Base-by-base conservation (phyloP, 2,888 invertebrate species). In the Strigamia transsilvanica region DNA sequence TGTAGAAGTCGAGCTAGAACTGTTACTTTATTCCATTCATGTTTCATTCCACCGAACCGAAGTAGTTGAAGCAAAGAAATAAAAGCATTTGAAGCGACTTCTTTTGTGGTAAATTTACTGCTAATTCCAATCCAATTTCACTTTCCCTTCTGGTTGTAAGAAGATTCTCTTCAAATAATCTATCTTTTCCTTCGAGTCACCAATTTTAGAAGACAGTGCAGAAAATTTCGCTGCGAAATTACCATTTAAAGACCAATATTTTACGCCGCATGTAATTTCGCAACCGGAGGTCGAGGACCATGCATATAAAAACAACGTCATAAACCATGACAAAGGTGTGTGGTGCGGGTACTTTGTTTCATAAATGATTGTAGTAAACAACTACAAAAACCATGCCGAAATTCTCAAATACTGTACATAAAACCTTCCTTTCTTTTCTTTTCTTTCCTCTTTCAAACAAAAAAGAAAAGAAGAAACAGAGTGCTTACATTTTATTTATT, bases 111-210 rank as follows among this genome's bases (percentile, higher is more conserved):
- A 32, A 73, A 73, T 73, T 73, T 73, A 73, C 73, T 73, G 73
- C 73, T 73, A 73, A 73, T 73, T 73, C 73, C 73, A 73, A 73
- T 73, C 73, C 73, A 73, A 73, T 73, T 73, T 73, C 73, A 73
- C 73, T 73, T 73, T 27, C 73, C 73, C 73, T 32, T 32, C 32
- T 73, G 32, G 27, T 32, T 32, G 32, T 73, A 73, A 73, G 23
- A 73, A 73, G 23, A 73, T 32, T 73, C 73, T 27, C 73, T n/a
- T 73, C 73, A 73, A 73, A 73, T 73, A 73, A 73, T 73, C 73
- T 32, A 73, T 73, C 73, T 32, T 51, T 32, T 15, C 27, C 27
- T 32, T 27, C 27, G 27, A 56, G 56, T 56, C 56, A 56, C 56
- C 56, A 56, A 56, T 56, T 56, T 56, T 56, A 56, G 18, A 56